phyloP scores from a whole-genome alignment of 2,797 vertebrate species.

The Enteromius argenteus region DNA sequence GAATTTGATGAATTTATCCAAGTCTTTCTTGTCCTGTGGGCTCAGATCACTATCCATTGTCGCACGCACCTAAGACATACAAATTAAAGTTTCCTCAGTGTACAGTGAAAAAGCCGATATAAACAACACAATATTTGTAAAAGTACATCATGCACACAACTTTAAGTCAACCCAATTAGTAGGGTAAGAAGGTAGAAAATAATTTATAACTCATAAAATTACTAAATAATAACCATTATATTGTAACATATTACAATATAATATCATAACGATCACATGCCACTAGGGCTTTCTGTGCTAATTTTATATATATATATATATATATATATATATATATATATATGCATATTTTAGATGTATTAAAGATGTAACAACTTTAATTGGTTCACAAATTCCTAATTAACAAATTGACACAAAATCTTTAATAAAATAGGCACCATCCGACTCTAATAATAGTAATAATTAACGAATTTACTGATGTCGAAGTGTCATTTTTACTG shows the following conservation, averaged over 20 bases:
- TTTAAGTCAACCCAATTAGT: neutral
- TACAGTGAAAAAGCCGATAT: neutral
- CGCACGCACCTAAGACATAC: conserved; percentile 77
- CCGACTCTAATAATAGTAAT: neutral
- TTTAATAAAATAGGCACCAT: neutral
- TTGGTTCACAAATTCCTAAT: neutral
- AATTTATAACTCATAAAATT: neutral
- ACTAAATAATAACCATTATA: neutral
- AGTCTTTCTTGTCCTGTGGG: conserved; percentile 97
- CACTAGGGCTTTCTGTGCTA: too few relatives aligned
- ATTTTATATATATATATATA: too few relatives aligned
- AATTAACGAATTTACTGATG: neutral
- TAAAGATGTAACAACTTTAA: neutral
- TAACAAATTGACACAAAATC: neutral
- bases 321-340: too few relatives aligned
- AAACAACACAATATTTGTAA: neutral
- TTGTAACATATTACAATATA: neutral
- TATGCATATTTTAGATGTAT: too few relatives aligned
- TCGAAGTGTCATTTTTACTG: neutral
- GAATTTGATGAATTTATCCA: conserved; percentile 99
- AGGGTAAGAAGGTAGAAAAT: neutral
- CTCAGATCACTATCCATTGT: conserved; percentile 97
- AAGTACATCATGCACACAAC: neutral
- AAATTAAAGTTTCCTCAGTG: neutral
- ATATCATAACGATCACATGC: neutral